phyloP scores from a whole-genome alignment of 2,797 vertebrate genomes.

The Coluber constrictor region DNA sequence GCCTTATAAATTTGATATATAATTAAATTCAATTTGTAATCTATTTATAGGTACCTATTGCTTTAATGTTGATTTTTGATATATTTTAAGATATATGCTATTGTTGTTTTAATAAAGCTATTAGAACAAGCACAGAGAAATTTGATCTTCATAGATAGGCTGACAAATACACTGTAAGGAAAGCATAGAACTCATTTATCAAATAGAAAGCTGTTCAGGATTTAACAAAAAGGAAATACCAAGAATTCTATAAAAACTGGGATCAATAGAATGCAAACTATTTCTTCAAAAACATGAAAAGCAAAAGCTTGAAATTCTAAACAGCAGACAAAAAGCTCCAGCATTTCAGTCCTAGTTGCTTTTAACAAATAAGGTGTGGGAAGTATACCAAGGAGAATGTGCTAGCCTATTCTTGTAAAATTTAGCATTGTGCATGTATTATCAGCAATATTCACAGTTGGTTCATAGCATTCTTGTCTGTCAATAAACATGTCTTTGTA shows the following conservation, averaged over 20 bases:
- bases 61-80: not conserved
- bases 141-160: conserved; percentile 19
- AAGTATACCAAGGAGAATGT: conserved; percentile 55
- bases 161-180: conserved; percentile 38
- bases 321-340: conserved; percentile 48
- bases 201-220: conserved; percentile 31
- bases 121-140: not conserved
- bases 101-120: not conserved
- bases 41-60: not conserved
- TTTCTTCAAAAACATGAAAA: conserved; percentile 39
- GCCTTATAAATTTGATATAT: not conserved
- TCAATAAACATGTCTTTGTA: conserved; percentile 75
- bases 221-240: conserved; percentile 50
- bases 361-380: conserved; percentile 66
- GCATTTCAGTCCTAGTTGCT: conserved; percentile 60
- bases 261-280: conserved; percentile 8
- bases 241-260: conserved; percentile 24
- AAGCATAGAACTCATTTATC: conserved; percentile 33
- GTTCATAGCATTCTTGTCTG: conserved; percentile 67
- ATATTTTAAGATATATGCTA: not conserved
- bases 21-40: not conserved
- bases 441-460: conserved; percentile 71
- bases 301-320: conserved; percentile 57
- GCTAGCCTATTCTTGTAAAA: conserved; percentile 56
- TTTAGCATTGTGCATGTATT: conserved; percentile 64